Conservation (phyloP, 2,113 vertebrate species). For the Mesembrinibis cayennensis region DNA sequence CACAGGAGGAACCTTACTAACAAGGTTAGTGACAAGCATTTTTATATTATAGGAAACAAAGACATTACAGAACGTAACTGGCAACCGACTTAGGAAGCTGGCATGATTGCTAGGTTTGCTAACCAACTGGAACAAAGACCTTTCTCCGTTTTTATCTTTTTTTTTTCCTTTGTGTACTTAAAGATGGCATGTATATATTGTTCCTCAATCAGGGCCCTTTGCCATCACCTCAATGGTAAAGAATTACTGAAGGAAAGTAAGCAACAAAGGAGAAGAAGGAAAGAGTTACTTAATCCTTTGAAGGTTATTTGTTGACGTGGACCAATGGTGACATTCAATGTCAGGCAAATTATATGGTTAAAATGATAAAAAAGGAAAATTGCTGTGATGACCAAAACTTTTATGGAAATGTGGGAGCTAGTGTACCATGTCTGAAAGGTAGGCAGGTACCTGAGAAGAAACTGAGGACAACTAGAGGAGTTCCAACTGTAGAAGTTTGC, state of each 20-base stretch:
- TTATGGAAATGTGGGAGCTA: background rate
- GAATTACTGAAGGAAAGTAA: background rate
- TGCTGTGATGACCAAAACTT: background rate
- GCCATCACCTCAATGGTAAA: background rate
- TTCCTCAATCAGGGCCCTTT: background rate
- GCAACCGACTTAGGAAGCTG: background rate
- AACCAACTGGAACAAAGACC: background rate
- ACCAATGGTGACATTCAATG: background rate
- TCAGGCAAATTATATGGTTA: background rate
- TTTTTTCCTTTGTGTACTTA: background rate
- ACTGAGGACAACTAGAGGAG: background rate
- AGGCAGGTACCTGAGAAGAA: background rate
- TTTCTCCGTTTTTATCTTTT: background rate
- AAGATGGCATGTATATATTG: background rate
- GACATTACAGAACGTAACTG: background rate
- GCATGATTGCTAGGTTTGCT: background rate
- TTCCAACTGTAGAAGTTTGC: background rate
- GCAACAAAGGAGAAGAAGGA: background rate
- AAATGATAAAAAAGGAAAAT: background rate
- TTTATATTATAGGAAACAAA: background rate
- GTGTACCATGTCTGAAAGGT: background rate
- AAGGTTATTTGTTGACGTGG: background rate
- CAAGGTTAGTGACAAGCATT: background rate
- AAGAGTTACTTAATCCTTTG: background rate
- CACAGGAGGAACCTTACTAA: background rate